Evolutionary conservation across 2,113 vertebrate species (phyloP).

Genomic region (Hemiscyllium ocellatum): DNA sequence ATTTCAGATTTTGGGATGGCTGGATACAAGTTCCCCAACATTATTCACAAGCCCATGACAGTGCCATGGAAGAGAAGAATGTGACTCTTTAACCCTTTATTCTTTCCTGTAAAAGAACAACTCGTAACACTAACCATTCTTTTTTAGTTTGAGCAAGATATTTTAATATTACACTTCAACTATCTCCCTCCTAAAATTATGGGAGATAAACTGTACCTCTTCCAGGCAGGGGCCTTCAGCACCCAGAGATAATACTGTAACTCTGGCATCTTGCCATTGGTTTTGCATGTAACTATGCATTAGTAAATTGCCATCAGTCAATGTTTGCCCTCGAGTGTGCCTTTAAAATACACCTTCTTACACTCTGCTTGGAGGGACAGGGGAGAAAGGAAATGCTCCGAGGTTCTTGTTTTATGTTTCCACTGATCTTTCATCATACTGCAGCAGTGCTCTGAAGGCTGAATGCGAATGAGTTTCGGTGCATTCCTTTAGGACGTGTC

Average conservation of each 20-base stretch:
- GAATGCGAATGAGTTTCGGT: constrained; percentile 59
- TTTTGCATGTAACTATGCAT: neutral
- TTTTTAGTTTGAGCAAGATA: neutral
- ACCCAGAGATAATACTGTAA: neutral
- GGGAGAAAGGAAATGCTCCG: constrained; percentile 39
- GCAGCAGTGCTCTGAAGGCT: constrained; percentile 55
- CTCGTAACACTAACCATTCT: neutral
- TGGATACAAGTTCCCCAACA: neutral
- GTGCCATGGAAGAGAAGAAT: neutral
- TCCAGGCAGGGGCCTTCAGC: neutral
- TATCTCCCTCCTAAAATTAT: neutral
- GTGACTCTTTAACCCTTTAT: neutral
- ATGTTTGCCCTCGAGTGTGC: neutral
- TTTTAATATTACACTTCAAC: neutral
- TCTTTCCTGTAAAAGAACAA: neutral
- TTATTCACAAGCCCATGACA: neutral
- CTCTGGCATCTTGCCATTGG: neutral
- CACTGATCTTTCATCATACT: constrained; percentile 42
- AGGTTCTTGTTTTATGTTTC: constrained; percentile 49
- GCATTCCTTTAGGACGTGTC: constrained; percentile 51
- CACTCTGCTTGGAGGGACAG: constrained; percentile 40
- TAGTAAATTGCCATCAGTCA: neutral
- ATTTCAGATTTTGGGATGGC: too few species aligned
- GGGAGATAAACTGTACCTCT: neutral
- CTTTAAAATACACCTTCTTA: constrained; percentile 40